Base-by-base conservation (phyloP, 2,888 invertebrate genomes). In the Gastrophysa polygoni region DNA sequence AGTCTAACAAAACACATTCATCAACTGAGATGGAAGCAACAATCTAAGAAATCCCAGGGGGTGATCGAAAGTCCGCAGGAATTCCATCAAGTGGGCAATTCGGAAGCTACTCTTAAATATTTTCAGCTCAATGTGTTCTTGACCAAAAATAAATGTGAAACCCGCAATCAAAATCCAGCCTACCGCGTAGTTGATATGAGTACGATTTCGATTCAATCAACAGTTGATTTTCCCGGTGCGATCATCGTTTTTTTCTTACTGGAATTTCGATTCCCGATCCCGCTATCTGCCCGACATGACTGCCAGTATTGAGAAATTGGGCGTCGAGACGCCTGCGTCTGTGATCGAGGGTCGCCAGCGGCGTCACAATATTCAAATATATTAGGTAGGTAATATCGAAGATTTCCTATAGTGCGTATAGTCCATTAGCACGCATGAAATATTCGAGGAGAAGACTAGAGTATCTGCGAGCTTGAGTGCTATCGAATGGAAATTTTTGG, bases 261-360 rank as follows among this genome's bases (percentile, higher is more conserved):
- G 38, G n/a, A 38, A 38, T 38, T 38, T 14, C 38, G 11, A 38
- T n/a, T 10, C 38, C 14, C 14, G 38, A 38, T 38, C 38, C 14
- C 14, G 38, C 38, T 38, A n/a, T 38, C 14, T 38, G 38, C 67
- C 67, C 69, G 64, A 68, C 68, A 69, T 68, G 67, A 69, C 68
- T 67, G 67, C 48, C 63, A 64, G 65, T 61, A 68, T 69, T 69
- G 71, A 70, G 66, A 64, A 71, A 55, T 63, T 64, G 64, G 68
- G 71, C 71, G 71, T 68, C 72, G 71, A 66, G 73, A 73, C 75
- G 75, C 76, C 74, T 68, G 74, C 76, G 74, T 74, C 69, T 66
- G 38, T 1, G 38, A 38, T 59, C 63, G 59, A 63, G 48, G 54
- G 34, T 44, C 34, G 47, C 24, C 59, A 48, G 44, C n/a, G 59